Evolutionary conservation across 2,888 invertebrate genomes (phyloP).

Genomic region (Eilema caniola): DNA sequence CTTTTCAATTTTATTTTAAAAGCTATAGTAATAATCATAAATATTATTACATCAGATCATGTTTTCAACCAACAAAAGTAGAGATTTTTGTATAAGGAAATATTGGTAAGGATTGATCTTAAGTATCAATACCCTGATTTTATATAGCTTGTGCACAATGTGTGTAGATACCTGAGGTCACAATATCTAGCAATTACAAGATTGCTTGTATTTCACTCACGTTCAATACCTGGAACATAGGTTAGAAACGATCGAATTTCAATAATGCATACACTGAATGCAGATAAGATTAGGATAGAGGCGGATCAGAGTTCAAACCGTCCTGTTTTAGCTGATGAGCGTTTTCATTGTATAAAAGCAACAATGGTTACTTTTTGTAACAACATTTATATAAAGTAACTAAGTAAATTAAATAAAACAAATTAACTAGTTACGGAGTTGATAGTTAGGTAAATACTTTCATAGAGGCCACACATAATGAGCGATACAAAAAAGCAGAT

Average conservation of each 20-base stretch:
- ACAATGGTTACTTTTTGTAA: conserved; percentile 9
- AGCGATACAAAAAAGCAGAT: conserved; percentile 51
- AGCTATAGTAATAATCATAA: too few relatives aligned
- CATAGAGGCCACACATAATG: conserved; percentile 58
- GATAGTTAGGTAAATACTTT: conserved; percentile 52
- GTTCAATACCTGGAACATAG: neutral
- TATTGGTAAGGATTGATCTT: neutral
- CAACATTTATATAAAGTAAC: conserved; percentile 17
- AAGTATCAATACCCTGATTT: neutral
- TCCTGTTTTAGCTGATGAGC: neutral
- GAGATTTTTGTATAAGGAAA: neutral
- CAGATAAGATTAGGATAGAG: conserved; percentile 1
- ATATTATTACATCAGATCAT: neutral
- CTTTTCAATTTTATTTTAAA: too few relatives aligned
- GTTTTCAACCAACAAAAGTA: neutral
- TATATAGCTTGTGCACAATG: neutral
- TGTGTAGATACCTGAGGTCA: neutral
- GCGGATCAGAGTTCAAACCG: neutral
- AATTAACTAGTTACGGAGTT: conserved; percentile 15
- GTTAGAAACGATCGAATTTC: neutral
- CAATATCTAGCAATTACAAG: neutral
- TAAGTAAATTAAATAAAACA: conserved; percentile 46
- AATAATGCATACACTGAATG: neutral
- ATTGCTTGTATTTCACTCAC: neutral
- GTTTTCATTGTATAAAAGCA: neutral